Percentiles rank a stretch among this genome's conserved stretches.
Conservation (phyloP, 2,113 vertebrate species). For the Miniopterus natalensis region DNA sequence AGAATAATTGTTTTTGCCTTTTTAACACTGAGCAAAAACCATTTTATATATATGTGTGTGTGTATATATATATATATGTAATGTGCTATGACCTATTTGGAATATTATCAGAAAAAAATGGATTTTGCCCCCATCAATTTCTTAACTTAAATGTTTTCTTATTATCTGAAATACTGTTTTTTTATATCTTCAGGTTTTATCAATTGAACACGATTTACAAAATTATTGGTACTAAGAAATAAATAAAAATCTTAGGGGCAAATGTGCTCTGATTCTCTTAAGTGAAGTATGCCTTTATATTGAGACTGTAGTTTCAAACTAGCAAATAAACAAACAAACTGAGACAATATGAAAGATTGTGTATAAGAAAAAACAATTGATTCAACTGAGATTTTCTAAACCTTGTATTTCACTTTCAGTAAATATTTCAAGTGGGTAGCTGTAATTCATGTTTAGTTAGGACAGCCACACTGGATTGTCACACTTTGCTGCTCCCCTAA, state of each 20-base stretch:
- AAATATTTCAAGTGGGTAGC: not conserved
- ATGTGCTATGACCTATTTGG: not conserved
- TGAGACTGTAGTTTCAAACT: not conserved
- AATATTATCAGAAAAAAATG: not conserved
- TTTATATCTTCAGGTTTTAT: not conserved
- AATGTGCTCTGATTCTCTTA: not conserved
- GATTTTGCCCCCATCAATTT: not conserved
- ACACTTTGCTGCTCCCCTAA: not conserved
- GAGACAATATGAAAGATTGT: not conserved
- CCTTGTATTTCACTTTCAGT: not conserved
- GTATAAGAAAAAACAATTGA: not conserved
- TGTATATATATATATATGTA: not conserved
- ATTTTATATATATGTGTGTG: not conserved
- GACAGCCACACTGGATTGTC: not conserved
- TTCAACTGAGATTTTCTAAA: not conserved
- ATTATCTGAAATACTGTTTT: not conserved
- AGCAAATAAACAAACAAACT: not conserved
- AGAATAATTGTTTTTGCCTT: not conserved
- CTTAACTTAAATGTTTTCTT: not conserved
- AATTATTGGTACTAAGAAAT: not conserved
- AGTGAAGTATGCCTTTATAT: not conserved
- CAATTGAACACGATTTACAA: not conserved
- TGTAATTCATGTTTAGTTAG: not conserved
- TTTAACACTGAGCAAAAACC: not conserved
- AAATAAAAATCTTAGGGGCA: not conserved